These are phyloP conservation scores for Terrapene triunguis DNA, from an alignment of 2,113 vertebrate genomes.

Conservation along the genomic window DNA sequence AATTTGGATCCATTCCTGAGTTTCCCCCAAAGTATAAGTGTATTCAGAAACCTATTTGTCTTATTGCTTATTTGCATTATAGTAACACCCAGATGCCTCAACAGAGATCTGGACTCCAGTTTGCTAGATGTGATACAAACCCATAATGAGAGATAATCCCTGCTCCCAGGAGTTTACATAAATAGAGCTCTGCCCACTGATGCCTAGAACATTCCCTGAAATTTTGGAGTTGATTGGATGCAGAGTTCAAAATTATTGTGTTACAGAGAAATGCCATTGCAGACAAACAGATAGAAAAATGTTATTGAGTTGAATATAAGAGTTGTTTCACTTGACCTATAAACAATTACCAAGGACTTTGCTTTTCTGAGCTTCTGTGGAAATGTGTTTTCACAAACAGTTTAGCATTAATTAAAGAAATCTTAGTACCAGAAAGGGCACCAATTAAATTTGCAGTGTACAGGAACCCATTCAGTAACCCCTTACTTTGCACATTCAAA, in stretches of 20 bases:
- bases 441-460: background rate
- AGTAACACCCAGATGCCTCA: background rate
- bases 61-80: background rate
- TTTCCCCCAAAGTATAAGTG: no score
- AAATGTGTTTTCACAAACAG: background rate
- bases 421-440: background rate
- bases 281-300: background rate
- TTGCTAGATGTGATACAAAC: background rate
- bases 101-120: background rate
- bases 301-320: background rate
- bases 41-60: no score
- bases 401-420: background rate
- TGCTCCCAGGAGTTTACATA: background rate
- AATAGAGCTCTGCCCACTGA: background rate
- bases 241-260: no score
- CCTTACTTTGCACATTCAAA: background rate
- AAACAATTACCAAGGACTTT: background rate
- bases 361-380: background rate
- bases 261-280: background rate
- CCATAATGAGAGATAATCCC: background rate
- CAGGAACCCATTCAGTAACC: background rate
- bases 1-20: no score
- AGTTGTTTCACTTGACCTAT: background rate
- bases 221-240: no score
- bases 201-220: no score